phyloP scores from a whole-genome alignment of 2,888 invertebrate species.

The Tetrapedia diversipes region DNA sequence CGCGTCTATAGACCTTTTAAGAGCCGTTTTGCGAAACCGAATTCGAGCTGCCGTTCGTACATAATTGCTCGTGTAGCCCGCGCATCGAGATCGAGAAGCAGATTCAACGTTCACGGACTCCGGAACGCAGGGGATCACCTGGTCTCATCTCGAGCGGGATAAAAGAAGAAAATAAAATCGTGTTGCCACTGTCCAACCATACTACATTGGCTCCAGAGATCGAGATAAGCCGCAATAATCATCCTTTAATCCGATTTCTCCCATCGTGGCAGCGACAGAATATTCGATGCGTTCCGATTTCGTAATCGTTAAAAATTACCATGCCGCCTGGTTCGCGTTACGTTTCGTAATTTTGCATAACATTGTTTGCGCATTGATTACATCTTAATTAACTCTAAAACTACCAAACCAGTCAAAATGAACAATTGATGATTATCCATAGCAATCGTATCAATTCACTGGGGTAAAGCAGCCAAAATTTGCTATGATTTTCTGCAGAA shows the following conservation, averaged over 20 bases:
- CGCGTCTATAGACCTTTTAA: constrained; percentile 63
- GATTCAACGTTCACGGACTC: constrained; percentile 34
- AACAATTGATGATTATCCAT: too few relatives aligned
- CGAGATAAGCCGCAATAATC: constrained; percentile 39
- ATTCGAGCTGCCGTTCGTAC: constrained; percentile 45
- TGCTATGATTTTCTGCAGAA: too few relatives aligned
- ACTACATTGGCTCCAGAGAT: too few relatives aligned
- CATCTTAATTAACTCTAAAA: too few relatives aligned
- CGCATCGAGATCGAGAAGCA: constrained; percentile 47
- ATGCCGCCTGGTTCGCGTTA: constrained; percentile 3
- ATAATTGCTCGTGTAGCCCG: constrained; percentile 57
- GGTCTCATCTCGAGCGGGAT: not conserved
- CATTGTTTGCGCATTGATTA: constrained; percentile 33
- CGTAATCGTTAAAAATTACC: constrained; percentile 26
- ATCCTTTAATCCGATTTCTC: constrained; percentile 41
- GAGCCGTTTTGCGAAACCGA: constrained; percentile 63
- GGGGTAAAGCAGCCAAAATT: too few relatives aligned
- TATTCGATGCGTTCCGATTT: constrained; percentile 21
- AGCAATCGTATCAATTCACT: too few relatives aligned
- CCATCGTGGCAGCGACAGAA: constrained; percentile 1
- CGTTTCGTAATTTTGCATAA: constrained; percentile 43
- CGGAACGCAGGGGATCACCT: not conserved
- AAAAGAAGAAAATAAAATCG: constrained; percentile 5
- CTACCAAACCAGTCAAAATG: too few relatives aligned
- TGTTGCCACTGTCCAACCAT: constrained; percentile 12